A percentile compares a stretch with the other conserved stretches of the same genome.
Conservation (phyloP, 2,888 invertebrate genomes). For the Mythimna lalbum region DNA sequence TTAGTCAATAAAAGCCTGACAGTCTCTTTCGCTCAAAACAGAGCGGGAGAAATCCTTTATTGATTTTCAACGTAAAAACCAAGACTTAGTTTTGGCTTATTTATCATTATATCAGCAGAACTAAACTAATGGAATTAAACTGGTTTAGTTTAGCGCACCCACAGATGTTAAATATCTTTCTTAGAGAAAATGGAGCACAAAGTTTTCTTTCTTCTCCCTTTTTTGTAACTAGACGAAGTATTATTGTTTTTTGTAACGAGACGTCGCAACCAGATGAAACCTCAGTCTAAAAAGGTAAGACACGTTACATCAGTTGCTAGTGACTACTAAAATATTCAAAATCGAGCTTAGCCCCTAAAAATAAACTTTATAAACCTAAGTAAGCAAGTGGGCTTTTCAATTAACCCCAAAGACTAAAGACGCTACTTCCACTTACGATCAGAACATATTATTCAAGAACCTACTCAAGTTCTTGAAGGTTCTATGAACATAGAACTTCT, state of each 20-base stretch:
- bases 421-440: background rate
- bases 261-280: background rate
- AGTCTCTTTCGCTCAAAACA: too few relatives aligned
- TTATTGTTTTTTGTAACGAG: too few relatives aligned
- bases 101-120: background rate
- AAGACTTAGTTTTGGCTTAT: background rate
- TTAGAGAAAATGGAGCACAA: background rate
- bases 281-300: too few relatives aligned
- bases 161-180: background rate
- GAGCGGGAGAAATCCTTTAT: too few relatives aligned
- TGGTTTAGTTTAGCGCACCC: background rate
- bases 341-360: background rate
- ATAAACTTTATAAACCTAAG: background rate
- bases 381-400: background rate
- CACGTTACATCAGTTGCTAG: background rate
- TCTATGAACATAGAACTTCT: too few relatives aligned
- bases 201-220: background rate
- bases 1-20: too few relatives aligned
- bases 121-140: background rate
- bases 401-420: background rate
- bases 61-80: too few relatives aligned
- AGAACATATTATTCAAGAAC: background rate
- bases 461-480: too few relatives aligned
- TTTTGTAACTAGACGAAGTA: background rate
- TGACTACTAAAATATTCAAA: too few relatives aligned